Conservation (phyloP, 2,888 invertebrate genomes). For the Eristalis arbustorum region DNA sequence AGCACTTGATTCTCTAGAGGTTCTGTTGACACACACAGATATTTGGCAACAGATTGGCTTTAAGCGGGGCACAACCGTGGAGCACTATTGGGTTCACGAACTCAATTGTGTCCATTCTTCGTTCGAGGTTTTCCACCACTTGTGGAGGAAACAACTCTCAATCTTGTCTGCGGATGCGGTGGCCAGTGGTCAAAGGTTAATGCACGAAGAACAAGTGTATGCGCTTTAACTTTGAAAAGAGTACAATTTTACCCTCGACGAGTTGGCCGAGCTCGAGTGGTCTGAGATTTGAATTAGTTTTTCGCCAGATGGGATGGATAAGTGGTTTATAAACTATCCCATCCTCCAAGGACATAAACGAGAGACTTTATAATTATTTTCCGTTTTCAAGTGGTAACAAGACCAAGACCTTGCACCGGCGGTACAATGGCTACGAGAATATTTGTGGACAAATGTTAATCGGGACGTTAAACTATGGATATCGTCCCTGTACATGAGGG, state of each 20-base stretch:
- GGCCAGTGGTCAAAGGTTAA: conserved; percentile 20
- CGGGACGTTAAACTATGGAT: too few relatives aligned
- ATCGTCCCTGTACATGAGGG: too few relatives aligned
- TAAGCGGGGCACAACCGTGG: background rate
- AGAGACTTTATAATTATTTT: background rate
- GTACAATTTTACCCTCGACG: conserved; percentile 29
- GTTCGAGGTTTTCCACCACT: conserved; percentile 1
- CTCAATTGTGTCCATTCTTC: conserved; percentile 35
- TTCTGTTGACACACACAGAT: conserved; percentile 31
- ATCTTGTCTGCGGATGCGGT: conserved; percentile 4
- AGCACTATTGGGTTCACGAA: conserved; percentile 51
- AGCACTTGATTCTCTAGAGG: conserved; percentile 3
- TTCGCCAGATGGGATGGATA: background rate
- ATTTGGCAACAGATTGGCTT: conserved; percentile 35
- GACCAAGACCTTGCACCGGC: too few relatives aligned
- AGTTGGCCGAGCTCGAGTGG: conserved; percentile 7
- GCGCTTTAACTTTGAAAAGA: conserved; percentile 45
- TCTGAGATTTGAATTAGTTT: background rate
- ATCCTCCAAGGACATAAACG: too few relatives aligned
- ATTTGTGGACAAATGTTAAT: too few relatives aligned
- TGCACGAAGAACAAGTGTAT: conserved; percentile 57
- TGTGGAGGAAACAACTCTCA: conserved; percentile 7
- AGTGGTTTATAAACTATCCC: background rate
- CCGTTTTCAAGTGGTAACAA: too few relatives aligned
- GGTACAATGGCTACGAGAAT: too few relatives aligned